A percentile compares a stretch with the other conserved stretches of the same genome.
phyloP scores from a whole-genome alignment of 2,797 vertebrate genomes.

The Melanotaenia pygmaea region DNA sequence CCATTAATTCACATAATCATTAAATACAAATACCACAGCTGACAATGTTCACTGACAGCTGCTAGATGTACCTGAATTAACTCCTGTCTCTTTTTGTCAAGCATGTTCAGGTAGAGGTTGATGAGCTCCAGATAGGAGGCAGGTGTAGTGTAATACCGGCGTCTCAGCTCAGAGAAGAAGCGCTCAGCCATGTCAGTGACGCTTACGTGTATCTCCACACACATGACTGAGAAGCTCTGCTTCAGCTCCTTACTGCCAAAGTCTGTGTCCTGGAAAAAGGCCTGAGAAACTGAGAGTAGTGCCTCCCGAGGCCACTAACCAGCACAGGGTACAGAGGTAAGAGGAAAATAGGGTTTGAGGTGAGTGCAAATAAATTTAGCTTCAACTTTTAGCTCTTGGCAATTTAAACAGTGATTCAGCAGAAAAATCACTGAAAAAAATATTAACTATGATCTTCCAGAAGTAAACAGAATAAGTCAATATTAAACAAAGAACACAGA shows the following conservation, averaged over 20 bases:
- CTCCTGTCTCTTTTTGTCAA: constrained; percentile 84
- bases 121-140: constrained; percentile 92
- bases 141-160: constrained; percentile 89
- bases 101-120: constrained; percentile 88
- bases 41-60: not conserved
- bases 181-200: constrained; percentile 86
- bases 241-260: constrained; percentile 83
- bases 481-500: not conserved
- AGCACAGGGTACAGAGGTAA: not conserved
- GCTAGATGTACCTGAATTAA: constrained; percentile 79
- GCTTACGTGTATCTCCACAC: constrained; percentile 88
- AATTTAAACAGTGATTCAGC: not conserved
- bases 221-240: constrained; percentile 86
- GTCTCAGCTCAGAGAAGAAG: constrained; percentile 86
- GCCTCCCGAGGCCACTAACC: constrained; percentile 87
- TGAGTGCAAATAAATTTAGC: not conserved
- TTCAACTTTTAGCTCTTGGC: not conserved
- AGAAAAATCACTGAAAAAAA: not conserved
- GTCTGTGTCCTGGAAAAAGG: constrained; percentile 84
- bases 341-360: not conserved
- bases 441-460: not conserved
- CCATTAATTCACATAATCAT: not conserved
- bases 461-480: not conserved
- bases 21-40: not conserved
- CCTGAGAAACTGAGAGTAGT: constrained; percentile 87